Evolutionary conservation across 2,888 invertebrate species (phyloP), one percentile per base, ranked within the genome.

Genomic region (Pachycephus smyrnensis): DNA sequence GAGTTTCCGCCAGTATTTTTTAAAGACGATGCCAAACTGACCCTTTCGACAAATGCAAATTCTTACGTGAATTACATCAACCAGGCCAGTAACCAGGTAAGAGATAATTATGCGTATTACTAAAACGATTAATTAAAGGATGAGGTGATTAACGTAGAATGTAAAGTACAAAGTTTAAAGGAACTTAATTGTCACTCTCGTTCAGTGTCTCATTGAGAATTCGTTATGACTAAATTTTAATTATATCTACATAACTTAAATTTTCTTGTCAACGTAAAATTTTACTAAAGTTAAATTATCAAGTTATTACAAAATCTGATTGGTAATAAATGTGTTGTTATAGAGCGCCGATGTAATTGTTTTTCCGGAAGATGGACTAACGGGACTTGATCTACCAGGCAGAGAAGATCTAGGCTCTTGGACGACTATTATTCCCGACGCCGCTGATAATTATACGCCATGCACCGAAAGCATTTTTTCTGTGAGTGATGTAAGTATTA

Each of bases 311-410:
- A 9, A 15, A 55, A 15, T 55, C 23, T 23, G 15, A 55, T 55
- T 23, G 23, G 6, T 23, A 55, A 55, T 55, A 55, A 23, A 55
- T 55, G 15, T 55, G 9, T 6, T 55, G 23, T 55, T 55, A 23
- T 9, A 94, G 94, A 88, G 89, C 11, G 93, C 89, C 0, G 93
- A 94, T 81, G 94, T 94, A 31, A 90, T 94, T 35, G 93, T 94
- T n/a, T 94, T 94, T 81, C 94, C 94, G 0, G 94, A 94, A 87
- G 87, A 80, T 75, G 91, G 90, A 4, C 68, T 91, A 78, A 88
- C 90, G 4, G 84, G 84, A 3, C 32, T 82, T 3, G 80, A 91
- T 76, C 89, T 92, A 11, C 85, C 93, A 11, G 89, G 89, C n/a
- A 83, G 88, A 40, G 71, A 80, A 6, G 11, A 84, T 15, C 83